Base-by-base conservation (phyloP, 1,140 invertebrate genomes). In the Mylabris phalerata region DNA sequence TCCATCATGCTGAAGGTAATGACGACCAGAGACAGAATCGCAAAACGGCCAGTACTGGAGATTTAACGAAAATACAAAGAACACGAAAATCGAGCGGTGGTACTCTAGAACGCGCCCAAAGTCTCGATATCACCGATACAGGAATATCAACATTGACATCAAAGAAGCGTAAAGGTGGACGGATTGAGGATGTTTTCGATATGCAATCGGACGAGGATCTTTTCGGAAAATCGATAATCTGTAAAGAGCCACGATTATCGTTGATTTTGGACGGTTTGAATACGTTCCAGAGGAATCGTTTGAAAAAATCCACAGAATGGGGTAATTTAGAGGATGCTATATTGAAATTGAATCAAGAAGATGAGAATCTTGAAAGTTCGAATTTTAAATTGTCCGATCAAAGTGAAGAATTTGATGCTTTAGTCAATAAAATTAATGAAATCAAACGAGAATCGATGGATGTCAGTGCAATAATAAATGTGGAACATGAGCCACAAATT, bases 41-140 rank as follows among this genome's bases (percentile, higher is more conserved):
- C 26, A 90, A 89, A 77, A 88, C 89, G 2, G 85, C 87, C 0
- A 91, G 89, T 52, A 75, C 91, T 2, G 89, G 88, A 3, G 90
- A 92, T 72, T 73, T 92, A 32, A 89, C 88, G 0, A 84, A 84
- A 70, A 83, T 90, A 59, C 84, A 88, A 61, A 75, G 80, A 3
- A 76, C 74, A 57, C 62, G 74, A 10, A 84, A 81, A 65, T 77
- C 78, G 2, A 69, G 62, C 45, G 71, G 69, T n/a, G 76, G 79
- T 38, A 86, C 83, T 24, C 72, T 92, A 19, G 89, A 92, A 74
- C 79, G 90, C 59, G 88, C 90, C 0, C 87, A 91, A 66, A 92
- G 89, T 62, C 72, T 92, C 9, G 90, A 92, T 59, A 84, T 92
- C 69, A 84, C 84, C 10, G 85, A 87, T 42, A 79, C 82, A 67